Percentiles rank a stretch among this genome's conserved stretches.
phyloP scores from a whole-genome alignment of 2,113 vertebrate species.

The Atrichornis clamosus region DNA sequence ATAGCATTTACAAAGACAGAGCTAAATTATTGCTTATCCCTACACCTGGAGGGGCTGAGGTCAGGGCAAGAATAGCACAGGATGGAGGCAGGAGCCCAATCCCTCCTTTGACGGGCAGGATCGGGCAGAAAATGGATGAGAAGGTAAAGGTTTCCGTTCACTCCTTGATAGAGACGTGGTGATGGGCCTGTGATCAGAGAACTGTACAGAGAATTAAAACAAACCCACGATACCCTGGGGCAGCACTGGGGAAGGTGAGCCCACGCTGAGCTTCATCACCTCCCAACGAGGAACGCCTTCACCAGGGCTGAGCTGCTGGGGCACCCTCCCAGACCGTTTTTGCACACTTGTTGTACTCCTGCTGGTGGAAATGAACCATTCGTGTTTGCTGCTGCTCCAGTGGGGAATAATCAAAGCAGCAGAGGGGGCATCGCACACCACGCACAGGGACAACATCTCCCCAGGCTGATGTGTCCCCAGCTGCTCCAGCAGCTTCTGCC shows the following conservation, averaged over 20 bases:
- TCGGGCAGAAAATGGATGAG: neutral
- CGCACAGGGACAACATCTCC: neutral
- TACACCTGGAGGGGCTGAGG: neutral
- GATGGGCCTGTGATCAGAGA: neutral
- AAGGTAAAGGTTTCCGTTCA: neutral
- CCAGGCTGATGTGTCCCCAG: neutral
- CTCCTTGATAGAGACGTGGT: rapidly evolving
- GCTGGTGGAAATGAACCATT: neutral
- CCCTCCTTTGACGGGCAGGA: neutral
- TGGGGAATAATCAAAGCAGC: neutral
- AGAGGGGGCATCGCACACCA: rapidly evolving
- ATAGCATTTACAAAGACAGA: neutral
- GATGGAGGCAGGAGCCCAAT: neutral
- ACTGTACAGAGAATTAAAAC: neutral
- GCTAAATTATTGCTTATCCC: neutral
- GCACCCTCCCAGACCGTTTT: neutral
- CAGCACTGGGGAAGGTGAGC: neutral
- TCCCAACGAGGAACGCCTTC: rapidly evolving
- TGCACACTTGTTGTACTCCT: neutral
- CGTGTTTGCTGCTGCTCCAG: rapidly evolving
- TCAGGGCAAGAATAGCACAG: neutral
- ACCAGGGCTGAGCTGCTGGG: neutral
- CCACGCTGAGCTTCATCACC: neutral
- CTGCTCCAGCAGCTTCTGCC: neutral
- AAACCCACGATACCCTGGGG: neutral